Conservation (phyloP, 2,113 vertebrate species). For the Centropus bengalensis region DNA sequence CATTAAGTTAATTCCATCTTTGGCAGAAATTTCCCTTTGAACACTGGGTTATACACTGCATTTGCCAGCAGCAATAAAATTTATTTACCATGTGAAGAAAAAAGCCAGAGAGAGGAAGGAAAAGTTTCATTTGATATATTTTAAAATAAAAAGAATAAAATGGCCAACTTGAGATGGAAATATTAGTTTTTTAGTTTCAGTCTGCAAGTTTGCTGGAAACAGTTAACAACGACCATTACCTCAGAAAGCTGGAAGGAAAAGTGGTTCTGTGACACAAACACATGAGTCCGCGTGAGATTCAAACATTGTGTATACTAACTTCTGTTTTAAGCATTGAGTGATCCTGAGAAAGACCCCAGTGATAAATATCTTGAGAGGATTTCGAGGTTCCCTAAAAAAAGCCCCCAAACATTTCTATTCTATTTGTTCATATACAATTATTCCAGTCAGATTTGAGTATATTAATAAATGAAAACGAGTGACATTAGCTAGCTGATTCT, state of each 20-base stretch:
- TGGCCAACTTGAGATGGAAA: neutral
- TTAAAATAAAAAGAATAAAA: neutral
- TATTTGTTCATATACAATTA: neutral
- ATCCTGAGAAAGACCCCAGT: neutral
- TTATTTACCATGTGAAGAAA: neutral
- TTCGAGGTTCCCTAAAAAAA: fast-evolving
- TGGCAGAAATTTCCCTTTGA: neutral
- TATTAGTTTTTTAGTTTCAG: neutral
- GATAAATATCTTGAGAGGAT: neutral
- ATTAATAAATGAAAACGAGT: neutral
- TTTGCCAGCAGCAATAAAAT: neutral
- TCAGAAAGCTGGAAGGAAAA: neutral
- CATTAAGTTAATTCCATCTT: neutral
- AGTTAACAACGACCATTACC: neutral
- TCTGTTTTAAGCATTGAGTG: neutral
- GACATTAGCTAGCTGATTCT: neutral
- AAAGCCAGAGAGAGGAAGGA: neutral
- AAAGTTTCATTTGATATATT: neutral
- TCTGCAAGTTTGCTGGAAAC: neutral
- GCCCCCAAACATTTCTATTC: neutral
- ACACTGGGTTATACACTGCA: neutral
- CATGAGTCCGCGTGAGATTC: neutral
- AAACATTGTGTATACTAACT: neutral
- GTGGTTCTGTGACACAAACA: neutral
- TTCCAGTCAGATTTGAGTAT: neutral